These are phyloP conservation scores for Salarias fasciatus DNA, from an alignment of 2,797 vertebrate species.

Conservation along the genomic window DNA sequence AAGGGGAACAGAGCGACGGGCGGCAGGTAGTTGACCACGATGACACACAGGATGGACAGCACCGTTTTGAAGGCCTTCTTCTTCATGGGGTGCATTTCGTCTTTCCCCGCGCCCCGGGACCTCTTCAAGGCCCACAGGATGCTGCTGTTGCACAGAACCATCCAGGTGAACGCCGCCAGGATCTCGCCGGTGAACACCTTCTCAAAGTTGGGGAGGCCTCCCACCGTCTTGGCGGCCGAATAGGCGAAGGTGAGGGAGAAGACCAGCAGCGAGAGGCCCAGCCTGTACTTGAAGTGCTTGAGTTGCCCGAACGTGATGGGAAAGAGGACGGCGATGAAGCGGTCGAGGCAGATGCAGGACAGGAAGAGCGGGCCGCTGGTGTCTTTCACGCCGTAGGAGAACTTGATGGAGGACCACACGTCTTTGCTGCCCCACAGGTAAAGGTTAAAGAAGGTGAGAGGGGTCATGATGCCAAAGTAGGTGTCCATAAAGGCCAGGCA, in stretches of 20 bases:
- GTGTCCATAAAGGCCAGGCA: conserved; percentile 81
- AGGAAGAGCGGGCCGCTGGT: conserved; percentile 82
- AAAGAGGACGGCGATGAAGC: conserved; percentile 82
- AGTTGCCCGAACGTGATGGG: conserved; percentile 77
- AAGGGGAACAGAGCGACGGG: conserved; percentile 81
- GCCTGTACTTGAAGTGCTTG: conserved; percentile 75
- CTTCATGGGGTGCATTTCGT: conserved; percentile 86
- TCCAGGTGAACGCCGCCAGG: conserved; percentile 77
- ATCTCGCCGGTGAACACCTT: conserved; percentile 81
- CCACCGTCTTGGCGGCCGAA: conserved; percentile 74
- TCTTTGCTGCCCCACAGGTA: conserved; percentile 74
- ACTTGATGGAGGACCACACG: conserved; percentile 69
- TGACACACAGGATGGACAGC: conserved; percentile 78
- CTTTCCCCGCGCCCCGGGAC: conserved; percentile 73
- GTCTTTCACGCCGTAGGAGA: conserved; percentile 83
- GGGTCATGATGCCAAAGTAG: conserved; percentile 79
- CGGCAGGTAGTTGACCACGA: conserved; percentile 82
- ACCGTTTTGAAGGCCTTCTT: conserved; percentile 84
- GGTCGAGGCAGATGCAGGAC: conserved; percentile 84
- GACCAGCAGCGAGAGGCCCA: conserved; percentile 68
- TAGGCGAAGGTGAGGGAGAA: conserved; percentile 80
- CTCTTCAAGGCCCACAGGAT: conserved; percentile 81
- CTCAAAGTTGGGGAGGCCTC: conserved; percentile 77
- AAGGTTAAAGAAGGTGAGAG: conserved; percentile 75
- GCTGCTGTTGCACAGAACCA: conserved; percentile 77